A percentile compares a stretch with the other conserved stretches of the same genome.
Evolutionary conservation across 2,113 vertebrate species (phyloP).

Genomic region (Chaetops frenatus): DNA sequence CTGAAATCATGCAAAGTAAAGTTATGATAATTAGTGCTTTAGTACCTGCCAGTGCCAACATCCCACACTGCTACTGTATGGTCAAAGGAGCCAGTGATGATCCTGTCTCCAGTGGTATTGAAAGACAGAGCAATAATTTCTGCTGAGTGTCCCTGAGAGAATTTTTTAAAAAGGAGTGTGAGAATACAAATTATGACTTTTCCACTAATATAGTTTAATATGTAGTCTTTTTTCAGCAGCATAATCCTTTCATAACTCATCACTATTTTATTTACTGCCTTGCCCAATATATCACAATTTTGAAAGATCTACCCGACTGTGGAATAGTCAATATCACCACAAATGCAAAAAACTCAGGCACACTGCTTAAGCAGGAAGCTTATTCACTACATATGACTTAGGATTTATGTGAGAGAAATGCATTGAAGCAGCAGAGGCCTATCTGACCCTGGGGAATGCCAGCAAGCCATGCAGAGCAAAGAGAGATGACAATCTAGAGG

Average conservation of each 20-base stretch:
- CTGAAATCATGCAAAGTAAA: not conserved
- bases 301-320: not conserved
- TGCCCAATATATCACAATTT: not conserved
- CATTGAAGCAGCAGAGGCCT: not conserved
- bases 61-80: constrained; percentile 89
- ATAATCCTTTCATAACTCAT: not conserved
- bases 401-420: not conserved
- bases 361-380: not conserved
- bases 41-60: constrained; percentile 84
- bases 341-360: not conserved
- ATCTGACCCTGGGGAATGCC: not conserved
- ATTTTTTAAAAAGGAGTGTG: not conserved
- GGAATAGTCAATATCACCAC: not conserved
- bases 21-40: not conserved
- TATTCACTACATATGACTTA: not conserved
- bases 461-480: not conserved
- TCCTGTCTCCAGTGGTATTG: constrained; percentile 81
- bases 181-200: not conserved
- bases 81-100: constrained; percentile 93
- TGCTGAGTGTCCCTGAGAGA: constrained; percentile 85
- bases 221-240: not conserved
- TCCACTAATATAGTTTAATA: not conserved
- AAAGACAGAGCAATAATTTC: constrained; percentile 90
- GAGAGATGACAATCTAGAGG: not conserved
- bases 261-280: not conserved